Base-by-base conservation (phyloP, 37 sponge, comb jelly and placozoan species). In the Chondrilla cf. caribensis region DNA sequence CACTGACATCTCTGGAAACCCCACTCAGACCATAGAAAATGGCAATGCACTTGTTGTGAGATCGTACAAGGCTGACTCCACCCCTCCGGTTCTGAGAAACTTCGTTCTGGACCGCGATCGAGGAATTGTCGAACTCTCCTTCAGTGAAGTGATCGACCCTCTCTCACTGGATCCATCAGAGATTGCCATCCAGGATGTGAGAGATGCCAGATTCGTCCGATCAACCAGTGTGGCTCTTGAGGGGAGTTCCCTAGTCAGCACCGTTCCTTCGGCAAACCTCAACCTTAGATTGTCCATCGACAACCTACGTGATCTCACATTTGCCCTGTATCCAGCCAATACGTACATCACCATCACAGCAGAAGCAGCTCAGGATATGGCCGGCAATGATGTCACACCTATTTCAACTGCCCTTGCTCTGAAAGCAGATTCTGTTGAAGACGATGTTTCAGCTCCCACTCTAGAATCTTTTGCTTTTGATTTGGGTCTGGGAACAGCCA, bases 101-200 rank as follows among this genome's bases (percentile, higher is more conserved):
- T 96, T 90, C 84, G 80, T 54, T 4, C 82, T 96, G 18, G 97
- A 96, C 70, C 81, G 86, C 39, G 87, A 96, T 59, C 79, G 90
- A 51, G 94, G 94, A 24, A 71, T 84, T 33, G 73, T 91, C 17
- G 21, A 77, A 15, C 58, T 93, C 0, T 77, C 82, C 0, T 96
- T 96, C 66, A 79, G 39, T 58, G 91, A 96, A 54, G 58, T 93
- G 38, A 87, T 96, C 21, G 82, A 96, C 79, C 64, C 83, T 17
- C 71, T 78, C 8, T 60, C 39, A 14, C 32, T 96, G 2, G 78
- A 81, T 51, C 38, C 87, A 35, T 64, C 81, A 67, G 75, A 87
- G 24, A 83, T 93, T 42, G 59, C 77, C 21, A 62, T 96, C 25
- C 97, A 93, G 77, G 86, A 80, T 80, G 68, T 83, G 36, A 64